Evolutionary conservation across 2,888 invertebrate species (phyloP).

Genomic region (Cremastinae sp.): DNA sequence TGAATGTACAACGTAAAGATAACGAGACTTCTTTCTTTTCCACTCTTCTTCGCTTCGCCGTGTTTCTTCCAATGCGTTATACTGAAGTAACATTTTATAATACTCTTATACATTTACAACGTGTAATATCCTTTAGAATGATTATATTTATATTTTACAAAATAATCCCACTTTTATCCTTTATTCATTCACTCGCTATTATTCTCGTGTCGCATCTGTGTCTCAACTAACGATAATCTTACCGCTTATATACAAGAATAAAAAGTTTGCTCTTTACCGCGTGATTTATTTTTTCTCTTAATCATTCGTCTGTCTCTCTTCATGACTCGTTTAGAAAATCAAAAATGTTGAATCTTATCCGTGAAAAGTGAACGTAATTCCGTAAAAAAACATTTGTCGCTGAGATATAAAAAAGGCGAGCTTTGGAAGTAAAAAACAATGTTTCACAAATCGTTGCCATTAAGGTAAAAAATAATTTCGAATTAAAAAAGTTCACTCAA

Average conservation of each 20-base stretch:
- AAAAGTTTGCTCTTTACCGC: constrained; percentile 42
- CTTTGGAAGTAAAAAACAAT: constrained; percentile 22
- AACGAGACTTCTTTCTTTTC: constrained; percentile 67
- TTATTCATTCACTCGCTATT: constrained; percentile 56
- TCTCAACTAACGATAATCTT: constrained; percentile 50
- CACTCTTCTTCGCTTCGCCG: constrained; percentile 45
- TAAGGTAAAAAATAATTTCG: constrained; percentile 46
- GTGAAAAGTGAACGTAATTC: constrained; percentile 50
- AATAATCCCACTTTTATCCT: constrained; percentile 63
- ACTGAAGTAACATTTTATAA: constrained; percentile 76
- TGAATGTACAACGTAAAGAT: constrained; percentile 68
- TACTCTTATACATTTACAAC: constrained; percentile 76
- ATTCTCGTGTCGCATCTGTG: constrained; percentile 27
- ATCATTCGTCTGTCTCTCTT: constrained; percentile 29
- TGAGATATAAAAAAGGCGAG: constrained; percentile 20
- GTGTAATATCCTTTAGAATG: constrained; percentile 76
- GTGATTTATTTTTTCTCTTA: constrained; percentile 13
- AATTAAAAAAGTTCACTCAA: constrained; percentile 45
- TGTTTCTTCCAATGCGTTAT: constrained; percentile 71
- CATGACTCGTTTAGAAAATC: constrained; percentile 17
- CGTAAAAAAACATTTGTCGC: constrained; percentile 26
- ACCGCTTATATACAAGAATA: constrained; percentile 54
- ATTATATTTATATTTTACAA: constrained; percentile 63
- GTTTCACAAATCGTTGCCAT: constrained; percentile 44
- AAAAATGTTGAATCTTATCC: constrained; percentile 14